These are phyloP conservation scores for Sicus ferrugineus DNA, from an alignment of 2,888 invertebrate genomes.

Conservation along the genomic window DNA sequence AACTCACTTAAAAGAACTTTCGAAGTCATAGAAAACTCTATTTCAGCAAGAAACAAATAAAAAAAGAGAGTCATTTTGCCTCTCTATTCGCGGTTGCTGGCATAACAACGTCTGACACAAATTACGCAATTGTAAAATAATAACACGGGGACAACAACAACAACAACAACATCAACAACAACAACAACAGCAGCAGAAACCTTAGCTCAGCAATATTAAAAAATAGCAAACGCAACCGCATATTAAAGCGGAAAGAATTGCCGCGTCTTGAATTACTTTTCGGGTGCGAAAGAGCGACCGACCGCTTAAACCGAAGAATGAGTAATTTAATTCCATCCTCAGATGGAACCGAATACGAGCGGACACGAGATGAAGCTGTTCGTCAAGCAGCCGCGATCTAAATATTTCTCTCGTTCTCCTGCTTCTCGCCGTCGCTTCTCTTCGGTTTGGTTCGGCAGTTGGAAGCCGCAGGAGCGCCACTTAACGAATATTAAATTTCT, in stretches of 20 bases:
- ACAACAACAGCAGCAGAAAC: slow-evolving; percentile 12
- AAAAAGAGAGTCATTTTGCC: background rate
- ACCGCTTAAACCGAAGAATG: slow-evolving; percentile 1
- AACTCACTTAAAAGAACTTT: background rate
- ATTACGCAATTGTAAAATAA: slow-evolving; percentile 30
- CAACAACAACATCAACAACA: slow-evolving; percentile 5
- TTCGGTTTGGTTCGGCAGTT: background rate
- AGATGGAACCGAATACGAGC: too few species aligned
- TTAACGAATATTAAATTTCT: slow-evolving; percentile 27
- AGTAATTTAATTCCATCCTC: slow-evolving; percentile 11
- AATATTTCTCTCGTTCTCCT: too few species aligned
- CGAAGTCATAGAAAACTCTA: background rate
- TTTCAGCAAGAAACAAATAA: background rate
- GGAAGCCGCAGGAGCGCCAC: slow-evolving; percentile 15
- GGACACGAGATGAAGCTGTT: background rate
- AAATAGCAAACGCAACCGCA: background rate
- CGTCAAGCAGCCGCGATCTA: slow-evolving; percentile 20
- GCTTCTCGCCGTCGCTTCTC: too few species aligned
- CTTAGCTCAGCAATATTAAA: background rate
- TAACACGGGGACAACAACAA: slow-evolving; percentile 5
- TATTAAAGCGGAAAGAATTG: background rate
- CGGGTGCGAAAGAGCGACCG: slow-evolving; percentile 9
- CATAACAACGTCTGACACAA: slow-evolving; percentile 21
- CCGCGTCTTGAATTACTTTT: slow-evolving; percentile 14
- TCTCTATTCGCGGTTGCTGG: background rate